Base-by-base conservation (phyloP, 1,140 invertebrate genomes). In the Halesus radiatus region DNA sequence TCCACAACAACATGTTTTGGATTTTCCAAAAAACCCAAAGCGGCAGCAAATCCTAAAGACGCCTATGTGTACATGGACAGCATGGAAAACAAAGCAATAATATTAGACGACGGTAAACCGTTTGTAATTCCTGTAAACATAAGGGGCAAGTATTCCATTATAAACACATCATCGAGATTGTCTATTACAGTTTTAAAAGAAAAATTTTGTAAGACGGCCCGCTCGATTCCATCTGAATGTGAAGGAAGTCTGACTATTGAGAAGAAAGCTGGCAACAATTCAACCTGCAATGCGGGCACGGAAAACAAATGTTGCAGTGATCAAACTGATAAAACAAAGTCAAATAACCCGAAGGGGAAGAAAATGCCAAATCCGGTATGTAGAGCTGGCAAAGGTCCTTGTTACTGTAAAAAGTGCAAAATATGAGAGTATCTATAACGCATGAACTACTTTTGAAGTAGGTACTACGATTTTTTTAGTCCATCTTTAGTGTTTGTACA, bases 41-140 rank as follows among this genome's bases (percentile, higher is more conserved):
- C 26, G 26, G 5, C 5, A 5, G 26, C 26, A 54, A 74, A 53
- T 18, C 13, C 3, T 6, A 1, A 50, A 15, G 70, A 74, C 26
- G 50, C 53, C 5, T 56, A 56, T 54, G 29, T 74, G 10, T 29
- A 54, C 53, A 20, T 74, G 10, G 70, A 74, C 18, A 56, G 15
- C 29, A 1, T 54, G 0, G 10, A 53, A 23, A 32, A 29, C 16
- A 74, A 56, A n/a, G 70, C 54, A 15, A 54, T 74, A 15, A 56
- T 74, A 54, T 26, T 54, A 15, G 70, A 74, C 29, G 18, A 74
- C 20, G 70, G 70, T 6, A 74, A 74, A 74, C 70, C 70, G 13
- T 74, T 74, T 26, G 23, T 54, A 23, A 56, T 74, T 54, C 70
- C 70, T 54, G 53, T 74, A 1, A 29, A 26, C 4, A 29, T 74